These are phyloP conservation scores for Drosophila subsilvestris DNA, from an alignment of 2,888 invertebrate genomes.

Conservation along the genomic window DNA sequence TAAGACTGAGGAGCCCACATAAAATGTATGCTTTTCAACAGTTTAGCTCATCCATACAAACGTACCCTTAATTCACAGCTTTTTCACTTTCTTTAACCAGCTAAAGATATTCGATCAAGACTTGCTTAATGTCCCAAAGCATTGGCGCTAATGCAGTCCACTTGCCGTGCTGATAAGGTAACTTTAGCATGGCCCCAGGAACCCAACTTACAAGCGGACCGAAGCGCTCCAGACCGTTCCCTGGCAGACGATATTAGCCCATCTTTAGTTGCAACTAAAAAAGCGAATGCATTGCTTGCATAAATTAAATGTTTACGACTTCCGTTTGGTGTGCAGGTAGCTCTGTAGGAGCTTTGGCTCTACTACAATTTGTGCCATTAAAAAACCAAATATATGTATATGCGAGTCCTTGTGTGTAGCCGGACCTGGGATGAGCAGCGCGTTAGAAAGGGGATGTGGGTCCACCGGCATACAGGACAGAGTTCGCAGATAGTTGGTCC, in stretches of 20 bases:
- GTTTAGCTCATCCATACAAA: background rate
- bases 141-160: background rate
- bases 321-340: conserved; percentile 56
- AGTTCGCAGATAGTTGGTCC: conserved; percentile 34
- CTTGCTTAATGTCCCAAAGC: background rate
- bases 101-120: background rate
- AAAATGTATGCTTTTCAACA: too few species aligned
- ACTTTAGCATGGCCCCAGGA: background rate
- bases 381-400: conserved; percentile 66
- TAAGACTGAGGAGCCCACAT: too few species aligned
- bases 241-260: conserved; percentile 44
- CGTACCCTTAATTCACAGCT: background rate
- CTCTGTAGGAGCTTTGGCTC: conserved; percentile 45
- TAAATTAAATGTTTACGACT: conserved; percentile 77
- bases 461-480: background rate
- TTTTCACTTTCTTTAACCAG: background rate
- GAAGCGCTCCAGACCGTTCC: background rate
- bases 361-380: conserved; percentile 56
- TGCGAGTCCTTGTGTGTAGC: conserved; percentile 37
- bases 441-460: conserved; percentile 2
- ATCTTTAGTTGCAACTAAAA: conserved; percentile 68
- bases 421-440: conserved; percentile 32
- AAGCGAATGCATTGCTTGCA: conserved; percentile 73
- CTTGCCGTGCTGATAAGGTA: conserved; percentile 12
- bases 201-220: conserved; percentile 3